A percentile compares a stretch with the other conserved stretches of the same genome.
These are phyloP conservation scores for Rhopalosiphum padi DNA, from an alignment of 1,140 invertebrate species.

Conservation along the genomic window DNA sequence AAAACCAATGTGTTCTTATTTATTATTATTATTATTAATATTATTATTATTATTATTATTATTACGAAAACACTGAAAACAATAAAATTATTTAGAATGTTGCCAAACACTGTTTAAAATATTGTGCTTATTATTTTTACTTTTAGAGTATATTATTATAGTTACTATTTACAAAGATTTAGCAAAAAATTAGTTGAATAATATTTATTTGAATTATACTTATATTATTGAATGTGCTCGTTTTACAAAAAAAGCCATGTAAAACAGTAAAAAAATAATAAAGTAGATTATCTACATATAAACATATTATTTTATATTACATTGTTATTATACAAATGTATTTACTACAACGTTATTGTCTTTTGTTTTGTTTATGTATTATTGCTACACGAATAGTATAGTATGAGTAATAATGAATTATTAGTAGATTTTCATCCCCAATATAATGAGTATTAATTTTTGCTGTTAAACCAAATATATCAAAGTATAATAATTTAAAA, in stretches of 20 bases:
- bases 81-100: not conserved
- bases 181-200: not conserved
- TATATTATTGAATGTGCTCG: not conserved
- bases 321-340: not conserved
- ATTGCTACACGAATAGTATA: not conserved
- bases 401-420: not conserved
- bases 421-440: not conserved
- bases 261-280: not conserved
- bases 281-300: not conserved
- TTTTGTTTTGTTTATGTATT: not conserved
- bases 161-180: not conserved
- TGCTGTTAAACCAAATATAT: not conserved
- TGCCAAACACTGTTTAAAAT: not conserved
- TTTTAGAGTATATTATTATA: not conserved
- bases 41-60: constrained; percentile 30
- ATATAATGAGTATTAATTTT: not conserved
- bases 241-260: not conserved
- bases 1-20: not conserved
- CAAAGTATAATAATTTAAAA: not conserved
- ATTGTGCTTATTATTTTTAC: constrained; percentile 11
- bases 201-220: not conserved
- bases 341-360: not conserved
- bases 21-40: constrained; percentile 17
- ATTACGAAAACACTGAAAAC: not conserved
- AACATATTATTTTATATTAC: not conserved